phyloP scores from a whole-genome alignment of 2,113 vertebrate genomes.

The Cephalopholis sonnerati region DNA sequence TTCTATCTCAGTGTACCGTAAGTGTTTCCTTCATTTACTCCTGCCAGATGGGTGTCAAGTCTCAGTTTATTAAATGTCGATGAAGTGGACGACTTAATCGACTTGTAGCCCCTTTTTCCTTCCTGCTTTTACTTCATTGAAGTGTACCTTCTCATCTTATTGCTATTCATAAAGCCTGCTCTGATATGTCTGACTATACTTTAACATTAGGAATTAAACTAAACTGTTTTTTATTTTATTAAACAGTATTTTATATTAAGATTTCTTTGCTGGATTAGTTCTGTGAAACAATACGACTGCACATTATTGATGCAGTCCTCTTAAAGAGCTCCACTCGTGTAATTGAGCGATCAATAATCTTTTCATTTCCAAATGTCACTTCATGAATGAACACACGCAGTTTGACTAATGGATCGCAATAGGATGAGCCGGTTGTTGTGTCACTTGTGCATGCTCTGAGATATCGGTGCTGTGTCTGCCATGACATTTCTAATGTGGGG shows the following conservation, averaged over 20 bases:
- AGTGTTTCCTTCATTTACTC: conserved; percentile 72
- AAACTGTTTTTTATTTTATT: neutral
- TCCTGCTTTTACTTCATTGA: conserved; percentile 3
- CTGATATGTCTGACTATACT: conserved; percentile 1
- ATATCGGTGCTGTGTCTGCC: conserved; percentile 16
- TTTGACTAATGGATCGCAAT: conserved; percentile 30
- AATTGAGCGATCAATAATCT: conserved; percentile 22
- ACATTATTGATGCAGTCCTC: conserved; percentile 40
- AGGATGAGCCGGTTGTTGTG: conserved; percentile 47
- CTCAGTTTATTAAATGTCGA: conserved; percentile 36
- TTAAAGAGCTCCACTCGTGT: conserved; percentile 2
- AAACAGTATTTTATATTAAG: neutral
- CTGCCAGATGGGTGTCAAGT: conserved; percentile 63
- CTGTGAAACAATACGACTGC: conserved; percentile 16
- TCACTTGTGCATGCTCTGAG: conserved; percentile 48
- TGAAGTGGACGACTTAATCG: conserved; percentile 9
- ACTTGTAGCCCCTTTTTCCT: conserved; percentile 52
- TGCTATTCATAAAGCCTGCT: conserved; percentile 32
- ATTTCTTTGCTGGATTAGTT: neutral
- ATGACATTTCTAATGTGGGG: conserved; percentile 29
- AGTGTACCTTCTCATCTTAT: conserved; percentile 32
- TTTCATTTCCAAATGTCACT: conserved; percentile 34
- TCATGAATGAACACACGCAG: conserved; percentile 17
- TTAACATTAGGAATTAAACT: neutral
- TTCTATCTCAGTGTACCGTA: conserved; percentile 67